Evolutionary conservation across 2,888 invertebrate genomes (phyloP), one percentile per base, ranked within the genome.

Genomic region (Acrobasis consociella): DNA sequence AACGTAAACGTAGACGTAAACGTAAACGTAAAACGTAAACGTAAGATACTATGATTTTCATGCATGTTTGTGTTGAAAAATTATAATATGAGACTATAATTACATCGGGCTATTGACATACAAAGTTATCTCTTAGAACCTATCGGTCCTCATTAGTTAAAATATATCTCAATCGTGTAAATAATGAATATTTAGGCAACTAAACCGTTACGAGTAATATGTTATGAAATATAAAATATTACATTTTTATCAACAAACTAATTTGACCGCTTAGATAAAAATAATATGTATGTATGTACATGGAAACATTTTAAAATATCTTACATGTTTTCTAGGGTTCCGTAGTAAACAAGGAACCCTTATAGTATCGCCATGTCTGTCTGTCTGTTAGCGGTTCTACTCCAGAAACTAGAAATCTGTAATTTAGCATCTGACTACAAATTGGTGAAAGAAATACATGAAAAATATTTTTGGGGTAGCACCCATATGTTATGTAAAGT

Each of bases 131-230:
- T 37, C 55, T 31, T 49, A 49, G 38, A 49, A 62, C 49, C 16
- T 62, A 37, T 49, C 38, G 16, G 52, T 22, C 49, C 49, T 37
- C n/a, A n/a, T n/a, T 62, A 49, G 60, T 67, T 46, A 66, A 66
- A 69, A 69, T 72, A 72, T 69, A 68, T 66, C 62, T 70, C 67
- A 71, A 64, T 63, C 65, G 68, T 80, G 75, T 80, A 80, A 80
- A 81, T 80, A 82, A 78, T 75, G 71, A 74, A 73, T 75, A 74
- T 77, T 77, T 75, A 75, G 76, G 76, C 78, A 74, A 77, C 73
- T 73, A 73, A 74, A 74, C 66, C 69, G 68, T 70, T 71, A 71
- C 70, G 74, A 76, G 72, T 69, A 69, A 75, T 72, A 73, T 71
- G 67, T 67, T 56, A 56, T 22, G 42, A 56, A 66, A 66, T 68